Base-by-base conservation (phyloP, 2,797 vertebrate species). In the Knipowitschia caucasica region DNA sequence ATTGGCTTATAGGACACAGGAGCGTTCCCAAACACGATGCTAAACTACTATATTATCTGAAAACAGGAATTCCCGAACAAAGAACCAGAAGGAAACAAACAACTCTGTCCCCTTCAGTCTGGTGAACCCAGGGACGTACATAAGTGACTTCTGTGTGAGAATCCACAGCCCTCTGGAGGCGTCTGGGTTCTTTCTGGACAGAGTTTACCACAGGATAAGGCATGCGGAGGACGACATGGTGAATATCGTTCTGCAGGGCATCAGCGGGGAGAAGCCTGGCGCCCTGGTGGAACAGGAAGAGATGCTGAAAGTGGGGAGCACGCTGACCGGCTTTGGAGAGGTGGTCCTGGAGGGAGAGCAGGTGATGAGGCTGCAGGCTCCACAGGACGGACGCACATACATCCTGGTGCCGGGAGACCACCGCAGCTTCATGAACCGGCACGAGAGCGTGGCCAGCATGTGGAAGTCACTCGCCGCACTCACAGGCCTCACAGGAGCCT, bases 311-410 rank as follows among this genome's bases (percentile, higher is more conserved):
- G 84, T 88, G 26, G 90, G 88, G 21, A 74, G 67, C 67, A 68
- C 51, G 5, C 9, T 91, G 60, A 91, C 84, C 0, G 87, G 80
- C 2, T 90, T 90, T 4, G 90, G 90, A 4, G 89, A 92, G 78
- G 79, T 92, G 50, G 82, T 90, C 42, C 75, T 91, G 51, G 89
- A 90, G 42, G 78, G 73, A 3, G 84, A 77, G 0, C 56, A 58
- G 14, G 71, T 72, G 43, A 75, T 89, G 62, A 86, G 75, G 50
- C 71, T 92, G 39, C 87, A 79, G 62, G 75, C 87, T 10, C 89
- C 90, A 0, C 64, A 38, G 64, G 78, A 87, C 0, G 81, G 83
- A 11, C 88, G 81, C 36, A 63, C 51, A 20, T 91, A 66, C 44
- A 33, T 90, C 59, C 73, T 92, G 40, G 56, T 87, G 2, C 62